Evolutionary conservation across 2,888 invertebrate genomes (phyloP).

Genomic region (Embidobia sp.): DNA sequence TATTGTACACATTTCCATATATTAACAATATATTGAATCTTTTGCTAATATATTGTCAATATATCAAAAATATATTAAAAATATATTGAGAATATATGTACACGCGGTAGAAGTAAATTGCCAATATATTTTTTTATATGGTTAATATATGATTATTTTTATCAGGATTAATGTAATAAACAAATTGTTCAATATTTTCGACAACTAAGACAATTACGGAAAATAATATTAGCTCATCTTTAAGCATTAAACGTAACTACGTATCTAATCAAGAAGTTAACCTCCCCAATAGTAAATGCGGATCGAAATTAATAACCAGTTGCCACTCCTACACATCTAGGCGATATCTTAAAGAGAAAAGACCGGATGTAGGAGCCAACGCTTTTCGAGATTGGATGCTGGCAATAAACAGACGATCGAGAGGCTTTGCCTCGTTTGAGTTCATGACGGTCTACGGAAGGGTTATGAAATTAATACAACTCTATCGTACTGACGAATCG

Average conservation of each 20-base stretch:
- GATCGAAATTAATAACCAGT: slow-evolving; percentile 68
- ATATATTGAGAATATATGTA: too few relatives aligned
- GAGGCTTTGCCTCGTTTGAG: slow-evolving; percentile 60
- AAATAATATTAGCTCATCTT: background rate
- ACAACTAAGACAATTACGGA: too few relatives aligned
- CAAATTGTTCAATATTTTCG: too few relatives aligned
- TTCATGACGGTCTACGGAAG: slow-evolving; percentile 73
- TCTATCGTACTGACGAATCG: slow-evolving; percentile 73
- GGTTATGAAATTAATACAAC: slow-evolving; percentile 81
- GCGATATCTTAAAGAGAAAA: slow-evolving; percentile 76
- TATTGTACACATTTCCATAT: too few relatives aligned
- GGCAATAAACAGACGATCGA: slow-evolving; percentile 81
- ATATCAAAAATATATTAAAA: too few relatives aligned
- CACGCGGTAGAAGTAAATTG: too few relatives aligned
- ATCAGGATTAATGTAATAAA: too few relatives aligned
- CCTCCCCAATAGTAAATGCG: slow-evolving; percentile 42
- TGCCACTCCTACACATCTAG: slow-evolving; percentile 77
- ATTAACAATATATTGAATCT: too few relatives aligned
- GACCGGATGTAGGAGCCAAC: slow-evolving; percentile 61
- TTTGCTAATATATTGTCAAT: too few relatives aligned
- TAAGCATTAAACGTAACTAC: slow-evolving; percentile 50
- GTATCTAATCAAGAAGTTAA: slow-evolving; percentile 57
- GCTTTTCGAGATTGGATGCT: slow-evolving; percentile 76
- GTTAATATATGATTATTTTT: too few relatives aligned
- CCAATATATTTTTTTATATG: too few relatives aligned